phyloP scores from a whole-genome alignment of 2,888 invertebrate species.

The Himalopsyche anomala region DNA sequence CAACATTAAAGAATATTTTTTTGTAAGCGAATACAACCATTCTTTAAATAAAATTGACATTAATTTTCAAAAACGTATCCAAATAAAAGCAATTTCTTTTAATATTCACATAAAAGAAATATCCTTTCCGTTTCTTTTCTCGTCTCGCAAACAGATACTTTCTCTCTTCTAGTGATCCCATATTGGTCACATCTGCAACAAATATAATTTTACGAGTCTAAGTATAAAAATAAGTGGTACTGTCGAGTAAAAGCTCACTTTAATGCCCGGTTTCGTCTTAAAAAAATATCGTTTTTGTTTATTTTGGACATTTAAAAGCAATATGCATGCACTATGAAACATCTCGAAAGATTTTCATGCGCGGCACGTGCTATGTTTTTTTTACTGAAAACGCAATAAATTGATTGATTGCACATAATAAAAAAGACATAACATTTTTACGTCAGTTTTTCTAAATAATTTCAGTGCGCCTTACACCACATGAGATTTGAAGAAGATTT shows the following conservation, averaged over 20 bases:
- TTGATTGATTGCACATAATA: conserved; percentile 42
- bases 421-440: background rate
- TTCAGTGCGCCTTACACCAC: background rate
- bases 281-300: conserved; percentile 46
- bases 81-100: conserved; percentile 39
- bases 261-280: conserved; percentile 42
- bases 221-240: conserved; percentile 47
- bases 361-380: conserved; percentile 11
- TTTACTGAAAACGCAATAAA: conserved; percentile 42
- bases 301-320: conserved; percentile 43
- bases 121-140: conserved; percentile 34
- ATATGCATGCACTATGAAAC: conserved; percentile 32
- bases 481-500: background rate
- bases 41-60: conserved; percentile 2
- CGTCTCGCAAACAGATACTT: conserved; percentile 1
- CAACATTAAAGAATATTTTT: no score
- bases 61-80: conserved; percentile 10
- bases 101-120: conserved; percentile 40
- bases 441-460: background rate
- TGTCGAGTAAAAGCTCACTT: conserved; percentile 31
- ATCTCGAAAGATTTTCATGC: background rate
- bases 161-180: conserved; percentile 33
- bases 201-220: conserved; percentile 55
- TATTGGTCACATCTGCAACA: conserved; percentile 57
- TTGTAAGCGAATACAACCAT: background rate